Base-by-base conservation (phyloP, 2,797 vertebrate genomes). In the Danio jaintianensis region DNA sequence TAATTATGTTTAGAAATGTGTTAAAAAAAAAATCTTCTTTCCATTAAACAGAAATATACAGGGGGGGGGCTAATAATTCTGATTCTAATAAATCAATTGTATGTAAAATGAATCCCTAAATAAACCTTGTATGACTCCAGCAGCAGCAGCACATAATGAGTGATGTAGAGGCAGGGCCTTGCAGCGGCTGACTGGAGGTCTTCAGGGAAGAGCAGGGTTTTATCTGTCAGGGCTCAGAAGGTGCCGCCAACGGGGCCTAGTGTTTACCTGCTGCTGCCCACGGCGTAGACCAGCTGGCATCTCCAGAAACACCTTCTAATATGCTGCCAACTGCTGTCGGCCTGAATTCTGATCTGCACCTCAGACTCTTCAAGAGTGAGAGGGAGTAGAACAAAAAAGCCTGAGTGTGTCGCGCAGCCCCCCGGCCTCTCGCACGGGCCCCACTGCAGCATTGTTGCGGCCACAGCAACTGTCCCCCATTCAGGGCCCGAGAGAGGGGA, bases 201-300 rank as follows among this genome's bases (percentile, higher is more conserved):
- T 85, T 87, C 73, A 80, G 86, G 82, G 86, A 87, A 78, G 79
- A 78, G 68, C 36, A 43, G 56, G 82, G 82, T 86, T 82, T 86
- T 80, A 76, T 86, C 86, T 85, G 56, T 85, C 85, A 63, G 58
- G 56, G 15, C 81, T 83, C 70, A 87, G 87, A 92, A 86, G 89
- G 83, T 87, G 88, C 90, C 84, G 88, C 86, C 87, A 42, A 52
- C 29, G 62, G 84, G 29, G 85, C 86, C 89, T 85, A 85, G 85
- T 87, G 43, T 90, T 93, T 91, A 92, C 90, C 93, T 92, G 92
- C 91, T 89, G 89, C 87, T 86, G 86, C 84, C 85, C 87, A 84
- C 83, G 52, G 85, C 89, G 84, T 83, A 88, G 87, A 89, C 87
- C 91, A 93, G 90, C 92, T 93, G 92, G 89, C 90, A 90, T 77